Evolutionary conservation across 2,797 vertebrate species (phyloP).

Genomic region (Xiphorhynchus erythropygius): DNA sequence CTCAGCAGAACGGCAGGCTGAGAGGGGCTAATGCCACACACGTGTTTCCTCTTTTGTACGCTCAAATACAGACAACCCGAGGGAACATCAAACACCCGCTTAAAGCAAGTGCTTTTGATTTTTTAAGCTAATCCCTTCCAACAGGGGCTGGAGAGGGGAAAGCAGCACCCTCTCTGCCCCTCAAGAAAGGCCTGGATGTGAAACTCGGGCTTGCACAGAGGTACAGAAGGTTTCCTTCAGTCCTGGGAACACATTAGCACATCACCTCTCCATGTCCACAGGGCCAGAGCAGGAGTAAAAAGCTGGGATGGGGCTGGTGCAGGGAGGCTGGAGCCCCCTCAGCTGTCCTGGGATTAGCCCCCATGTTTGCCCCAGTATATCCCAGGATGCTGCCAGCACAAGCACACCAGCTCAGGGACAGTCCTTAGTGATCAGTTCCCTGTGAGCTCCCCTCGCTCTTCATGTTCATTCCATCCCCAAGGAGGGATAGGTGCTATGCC

Average conservation of each 20-base stretch:
- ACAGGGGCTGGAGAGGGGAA: not conserved
- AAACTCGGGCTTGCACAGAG: not conserved
- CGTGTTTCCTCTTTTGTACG: fast-evolving
- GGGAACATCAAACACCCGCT: not conserved
- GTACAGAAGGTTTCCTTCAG: not conserved
- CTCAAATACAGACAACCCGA: fast-evolving
- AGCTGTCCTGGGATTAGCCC: not conserved
- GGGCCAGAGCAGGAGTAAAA: not conserved
- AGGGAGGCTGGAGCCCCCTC: not conserved
- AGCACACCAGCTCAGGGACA: no score
- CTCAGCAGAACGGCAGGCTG: not conserved
- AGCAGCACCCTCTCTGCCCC: not conserved
- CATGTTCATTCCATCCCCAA: not conserved
- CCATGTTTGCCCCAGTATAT: not conserved
- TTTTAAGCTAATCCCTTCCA: not conserved
- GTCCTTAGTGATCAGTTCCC: not conserved
- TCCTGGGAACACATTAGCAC: not conserved
- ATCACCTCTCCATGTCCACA: not conserved
- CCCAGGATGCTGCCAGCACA: not conserved
- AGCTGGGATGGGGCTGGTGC: not conserved
- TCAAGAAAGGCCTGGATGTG: not conserved
- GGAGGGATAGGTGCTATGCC: not conserved
- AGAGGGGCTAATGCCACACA: not conserved
- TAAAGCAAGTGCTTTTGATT: not conserved
- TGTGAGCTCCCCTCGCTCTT: not conserved